Evolutionary conservation across 2,888 invertebrate species (phyloP).

Genomic region (Sisyra nigra): DNA sequence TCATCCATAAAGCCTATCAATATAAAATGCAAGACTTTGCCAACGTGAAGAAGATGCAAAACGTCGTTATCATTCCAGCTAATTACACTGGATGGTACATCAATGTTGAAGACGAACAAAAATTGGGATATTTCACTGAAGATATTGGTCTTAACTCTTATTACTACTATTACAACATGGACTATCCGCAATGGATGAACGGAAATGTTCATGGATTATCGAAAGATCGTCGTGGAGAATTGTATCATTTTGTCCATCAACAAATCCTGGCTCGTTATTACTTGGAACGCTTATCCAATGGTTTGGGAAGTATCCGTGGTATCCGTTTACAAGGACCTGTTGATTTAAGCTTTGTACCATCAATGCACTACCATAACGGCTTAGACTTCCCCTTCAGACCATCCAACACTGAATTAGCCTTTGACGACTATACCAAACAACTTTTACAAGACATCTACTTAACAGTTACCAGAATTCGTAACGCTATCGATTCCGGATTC

Average conservation of each 20-base stretch:
- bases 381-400: slow-evolving; percentile 46
- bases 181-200: slow-evolving; percentile 48
- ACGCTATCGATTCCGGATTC: slow-evolving; percentile 38
- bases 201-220: slow-evolving; percentile 32
- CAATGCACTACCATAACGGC: slow-evolving; percentile 45
- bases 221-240: slow-evolving; percentile 45
- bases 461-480: slow-evolving; percentile 36
- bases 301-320: slow-evolving; percentile 44
- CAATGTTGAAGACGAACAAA: slow-evolving; percentile 35
- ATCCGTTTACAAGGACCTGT: slow-evolving; percentile 25
- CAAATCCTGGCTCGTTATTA: slow-evolving; percentile 56
- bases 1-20: slow-evolving; percentile 47
- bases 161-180: slow-evolving; percentile 42
- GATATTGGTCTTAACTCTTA: slow-evolving; percentile 50
- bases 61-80: slow-evolving; percentile 36
- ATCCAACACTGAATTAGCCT: slow-evolving; percentile 33
- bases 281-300: slow-evolving; percentile 55
- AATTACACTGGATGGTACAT: slow-evolving; percentile 43
- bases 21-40: slow-evolving; percentile 37
- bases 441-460: slow-evolving; percentile 22
- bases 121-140: slow-evolving; percentile 54
- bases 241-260: slow-evolving; percentile 46
- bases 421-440: slow-evolving; percentile 23
- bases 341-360: slow-evolving; percentile 43
- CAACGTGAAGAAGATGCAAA: slow-evolving; percentile 16